A percentile compares a stretch with the other conserved stretches of the same genome.
phyloP scores from a whole-genome alignment of 2,797 vertebrate genomes.

The Intellagama lesueurii region DNA sequence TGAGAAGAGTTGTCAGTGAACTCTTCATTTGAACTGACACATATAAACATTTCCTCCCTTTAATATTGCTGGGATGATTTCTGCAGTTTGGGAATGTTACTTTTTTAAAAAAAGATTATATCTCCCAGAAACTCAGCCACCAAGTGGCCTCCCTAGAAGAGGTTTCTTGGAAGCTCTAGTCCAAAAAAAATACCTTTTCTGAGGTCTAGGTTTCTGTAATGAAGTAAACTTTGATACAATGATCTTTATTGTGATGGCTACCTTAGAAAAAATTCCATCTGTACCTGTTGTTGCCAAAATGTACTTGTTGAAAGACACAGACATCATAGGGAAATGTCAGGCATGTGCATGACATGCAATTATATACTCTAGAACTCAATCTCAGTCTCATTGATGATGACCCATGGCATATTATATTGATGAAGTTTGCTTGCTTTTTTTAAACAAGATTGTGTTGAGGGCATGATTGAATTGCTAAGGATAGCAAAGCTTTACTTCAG shows the following conservation, averaged over 20 bases:
- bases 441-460: slow-evolving; percentile 12
- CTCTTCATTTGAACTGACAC: too few species aligned
- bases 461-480: slow-evolving; percentile 8
- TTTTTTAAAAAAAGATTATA: too few species aligned
- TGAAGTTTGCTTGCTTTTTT: not conserved
- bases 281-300: slow-evolving; percentile 16
- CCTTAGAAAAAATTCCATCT: slow-evolving; percentile 41
- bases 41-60: too few species aligned
- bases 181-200: too few species aligned
- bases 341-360: slow-evolving; percentile 44
- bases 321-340: slow-evolving; percentile 51
- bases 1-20: too few species aligned
- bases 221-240: slow-evolving; percentile 51
- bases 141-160: too few species aligned
- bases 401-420: slow-evolving; percentile 40
- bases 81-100: too few species aligned
- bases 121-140: too few species aligned
- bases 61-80: too few species aligned
- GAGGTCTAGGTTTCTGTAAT: slow-evolving; percentile 17
- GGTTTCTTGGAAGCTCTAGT: too few species aligned
- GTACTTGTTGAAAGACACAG: slow-evolving; percentile 42
- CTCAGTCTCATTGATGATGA: slow-evolving; percentile 21
- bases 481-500: not conserved
- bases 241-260: slow-evolving; percentile 52
- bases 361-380: slow-evolving; percentile 40